Conservation (phyloP, 2,888 invertebrate species). For the Crepidodera aurea region DNA sequence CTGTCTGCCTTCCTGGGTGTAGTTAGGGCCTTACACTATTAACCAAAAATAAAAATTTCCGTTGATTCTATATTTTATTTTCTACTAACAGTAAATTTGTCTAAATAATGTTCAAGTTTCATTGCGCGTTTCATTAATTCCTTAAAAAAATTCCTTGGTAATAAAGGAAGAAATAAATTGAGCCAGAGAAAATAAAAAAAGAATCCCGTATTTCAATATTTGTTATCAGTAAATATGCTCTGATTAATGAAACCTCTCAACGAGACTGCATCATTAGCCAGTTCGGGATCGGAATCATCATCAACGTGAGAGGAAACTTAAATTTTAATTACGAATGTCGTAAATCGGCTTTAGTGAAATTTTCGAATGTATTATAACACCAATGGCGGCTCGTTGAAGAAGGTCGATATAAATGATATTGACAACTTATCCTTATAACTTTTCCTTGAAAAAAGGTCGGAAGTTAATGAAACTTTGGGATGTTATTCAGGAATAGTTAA, state of each 20-base stretch:
- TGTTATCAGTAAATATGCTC: constrained; percentile 25
- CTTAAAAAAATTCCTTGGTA: not conserved
- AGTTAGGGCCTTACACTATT: too few species aligned
- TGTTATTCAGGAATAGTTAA: too few species aligned
- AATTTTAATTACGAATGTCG: constrained; percentile 28
- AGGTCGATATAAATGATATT: too few species aligned
- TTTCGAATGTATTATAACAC: constrained; percentile 18
- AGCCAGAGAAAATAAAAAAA: constrained; percentile 7
- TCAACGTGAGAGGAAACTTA: constrained; percentile 27
- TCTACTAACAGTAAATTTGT: too few species aligned
- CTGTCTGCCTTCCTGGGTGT: too few species aligned
- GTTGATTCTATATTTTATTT: too few species aligned
- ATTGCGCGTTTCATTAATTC: not conserved
- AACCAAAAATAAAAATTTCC: too few species aligned
- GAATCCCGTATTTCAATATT: constrained; percentile 13
- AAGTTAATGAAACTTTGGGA: too few species aligned
- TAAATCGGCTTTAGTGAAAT: constrained; percentile 27
- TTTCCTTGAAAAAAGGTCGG: too few species aligned
- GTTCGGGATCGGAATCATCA: constrained; percentile 20
- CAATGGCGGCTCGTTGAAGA: not conserved
- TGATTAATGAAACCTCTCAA: constrained; percentile 27
- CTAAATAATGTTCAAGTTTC: too few species aligned
- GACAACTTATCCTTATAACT: too few species aligned
- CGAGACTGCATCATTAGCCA: constrained; percentile 21
- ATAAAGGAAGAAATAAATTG: constrained; percentile 11